Base-by-base conservation (phyloP, 2,888 invertebrate species). In the Aleiodes alternator region DNA sequence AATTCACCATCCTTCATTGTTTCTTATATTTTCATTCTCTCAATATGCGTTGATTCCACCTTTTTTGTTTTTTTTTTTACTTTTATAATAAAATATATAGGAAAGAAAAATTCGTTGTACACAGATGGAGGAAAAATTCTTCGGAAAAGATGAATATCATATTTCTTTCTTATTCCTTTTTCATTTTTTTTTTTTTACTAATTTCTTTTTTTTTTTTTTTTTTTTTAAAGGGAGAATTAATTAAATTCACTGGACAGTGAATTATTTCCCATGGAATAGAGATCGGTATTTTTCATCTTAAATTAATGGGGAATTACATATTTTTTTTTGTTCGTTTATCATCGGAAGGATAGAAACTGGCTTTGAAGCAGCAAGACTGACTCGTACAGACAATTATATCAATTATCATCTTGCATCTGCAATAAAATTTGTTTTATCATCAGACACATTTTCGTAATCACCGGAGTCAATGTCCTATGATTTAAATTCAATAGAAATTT, bases 41-140 rank as follows among this genome's bases (percentile, higher is more conserved):
- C 34, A 34, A 34, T 34, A 34, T 34, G 34, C 1, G 34, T 34
- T 23, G 23, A 23, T 57, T 74, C 29, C 16, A 48, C 48, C 48
- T 61, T 48, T 56, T 55, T 43, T 31, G 16, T 48, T 7, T 31
- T 34, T 38, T 31, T 69, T 34, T 31, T 29, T 61, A 53, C 23
- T 23, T 23, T 23, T 23, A 23, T 23, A 23, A 23, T 23, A 23
- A 53, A 14, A 66, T 51, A 16, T 55, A 71, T 74, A 73, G 68
- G 72, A 75, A 66, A 76, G 23, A 64, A 77, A 78, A 76, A 80
- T 81, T 81, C 81, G 81, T 81, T 81, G 81, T 80, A 79, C 72
- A 76, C 72, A 76, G 56, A 69, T 76, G 72, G 79, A 78, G 76
- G 77, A 72, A 61, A n/a, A 72, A 75, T 76, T 77, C 23, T 23